Evolutionary conservation across 2,888 invertebrate species (phyloP).

Genomic region (Oscheius sp.): DNA sequence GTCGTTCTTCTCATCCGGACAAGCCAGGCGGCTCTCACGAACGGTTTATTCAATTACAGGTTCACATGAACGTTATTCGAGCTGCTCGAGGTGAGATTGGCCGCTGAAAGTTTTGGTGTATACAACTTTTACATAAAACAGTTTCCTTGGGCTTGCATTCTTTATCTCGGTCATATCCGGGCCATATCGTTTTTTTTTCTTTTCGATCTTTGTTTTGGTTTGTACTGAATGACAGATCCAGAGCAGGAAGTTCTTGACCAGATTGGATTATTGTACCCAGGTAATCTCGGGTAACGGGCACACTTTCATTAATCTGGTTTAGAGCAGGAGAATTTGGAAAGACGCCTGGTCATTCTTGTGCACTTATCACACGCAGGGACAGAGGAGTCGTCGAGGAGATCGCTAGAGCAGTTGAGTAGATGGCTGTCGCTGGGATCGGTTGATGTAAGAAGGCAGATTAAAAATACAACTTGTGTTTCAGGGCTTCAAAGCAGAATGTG

Average conservation of each 20-base stretch:
- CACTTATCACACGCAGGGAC: too few relatives aligned
- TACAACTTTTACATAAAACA: too few relatives aligned
- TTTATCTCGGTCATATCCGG: background rate
- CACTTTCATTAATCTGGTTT: background rate
- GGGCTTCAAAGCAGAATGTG: background rate
- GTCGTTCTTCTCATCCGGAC: constrained; percentile 15
- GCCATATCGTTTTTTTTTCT: background rate
- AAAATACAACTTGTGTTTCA: background rate
- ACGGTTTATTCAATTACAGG: background rate
- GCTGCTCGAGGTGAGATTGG: background rate
- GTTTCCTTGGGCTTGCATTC: too few relatives aligned
- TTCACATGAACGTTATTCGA: constrained; percentile 3
- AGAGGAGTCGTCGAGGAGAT: too few relatives aligned
- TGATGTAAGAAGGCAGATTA: background rate
- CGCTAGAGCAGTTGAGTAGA: too few relatives aligned
- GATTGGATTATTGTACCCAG: background rate
- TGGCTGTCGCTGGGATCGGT: background rate
- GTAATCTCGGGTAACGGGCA: background rate
- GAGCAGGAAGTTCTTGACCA: background rate
- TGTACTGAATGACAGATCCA: background rate
- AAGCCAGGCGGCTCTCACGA: constrained; percentile 15
- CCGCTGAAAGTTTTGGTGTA: too few relatives aligned
- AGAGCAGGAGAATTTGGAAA: background rate
- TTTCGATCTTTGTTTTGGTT: background rate
- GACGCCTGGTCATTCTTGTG: background rate